Percentiles rank a stretch among this genome's conserved stretches.
phyloP scores from a whole-genome alignment of 2,888 invertebrate genomes.

The Adelognathus sp. region DNA sequence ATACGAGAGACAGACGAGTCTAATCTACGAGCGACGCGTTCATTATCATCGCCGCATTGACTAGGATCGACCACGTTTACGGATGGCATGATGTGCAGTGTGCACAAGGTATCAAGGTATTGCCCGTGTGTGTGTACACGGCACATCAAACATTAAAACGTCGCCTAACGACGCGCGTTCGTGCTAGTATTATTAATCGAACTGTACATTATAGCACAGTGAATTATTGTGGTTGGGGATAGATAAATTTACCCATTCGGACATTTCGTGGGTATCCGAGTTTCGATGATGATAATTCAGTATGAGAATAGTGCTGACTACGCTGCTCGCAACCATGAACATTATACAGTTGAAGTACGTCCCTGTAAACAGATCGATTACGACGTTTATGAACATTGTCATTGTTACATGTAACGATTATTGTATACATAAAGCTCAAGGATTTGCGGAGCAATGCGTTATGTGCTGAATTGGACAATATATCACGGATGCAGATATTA shows the following conservation, averaged over 20 bases:
- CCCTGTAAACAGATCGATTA: slow-evolving; percentile 83
- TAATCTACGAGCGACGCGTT: slow-evolving; percentile 4
- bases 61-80: slow-evolving; percentile 13
- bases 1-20: neutral
- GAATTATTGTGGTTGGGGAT: slow-evolving; percentile 37
- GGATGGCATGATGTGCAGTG: neutral
- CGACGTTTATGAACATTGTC: slow-evolving; percentile 46
- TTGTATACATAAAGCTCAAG: neutral
- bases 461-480: neutral
- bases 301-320: slow-evolving; percentile 98
- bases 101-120: too few species aligned
- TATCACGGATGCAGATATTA: neutral
- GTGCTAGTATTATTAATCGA: slow-evolving; percentile 12
- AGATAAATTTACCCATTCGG: slow-evolving; percentile 91
- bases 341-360: slow-evolving; percentile 99
- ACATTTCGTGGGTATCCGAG: slow-evolving; percentile 98
- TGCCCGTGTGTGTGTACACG: neutral
- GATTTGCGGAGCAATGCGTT: neutral
- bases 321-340: slow-evolving; percentile 99
- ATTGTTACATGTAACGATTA: slow-evolving; percentile 37
- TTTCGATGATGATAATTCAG: slow-evolving; percentile 99
- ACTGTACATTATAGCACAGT: slow-evolving; percentile 19
- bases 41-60: slow-evolving; percentile 13
- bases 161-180: slow-evolving; percentile 5
- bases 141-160: slow-evolving; percentile 2